Evolutionary conservation across 2,113 vertebrate genomes (phyloP).

Genomic region (Carettochelys insculpta): DNA sequence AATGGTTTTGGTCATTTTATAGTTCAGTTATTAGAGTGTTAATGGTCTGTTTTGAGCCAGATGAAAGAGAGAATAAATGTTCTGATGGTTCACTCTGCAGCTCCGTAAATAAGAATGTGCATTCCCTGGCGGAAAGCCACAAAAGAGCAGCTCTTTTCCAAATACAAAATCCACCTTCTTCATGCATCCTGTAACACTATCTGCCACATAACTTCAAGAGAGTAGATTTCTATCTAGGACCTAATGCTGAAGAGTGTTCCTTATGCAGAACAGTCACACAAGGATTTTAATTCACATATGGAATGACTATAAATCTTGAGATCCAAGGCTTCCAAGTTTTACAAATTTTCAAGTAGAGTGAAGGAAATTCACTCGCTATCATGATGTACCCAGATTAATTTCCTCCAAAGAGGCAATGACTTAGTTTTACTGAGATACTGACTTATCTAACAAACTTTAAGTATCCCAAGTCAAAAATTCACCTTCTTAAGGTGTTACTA

Average conservation of each 20-base stretch:
- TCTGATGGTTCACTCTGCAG: constrained; percentile 28
- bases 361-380: not conserved
- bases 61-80: constrained; percentile 20
- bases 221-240: not conserved
- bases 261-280: not conserved
- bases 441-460: not conserved
- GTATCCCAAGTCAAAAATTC: not conserved
- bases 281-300: not conserved
- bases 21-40: not conserved
- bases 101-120: constrained; percentile 5
- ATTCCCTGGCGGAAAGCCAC: constrained; percentile 1
- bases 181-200: not conserved
- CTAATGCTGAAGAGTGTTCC: not conserved
- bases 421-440: no score
- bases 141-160: not conserved
- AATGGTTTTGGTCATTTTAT: not conserved
- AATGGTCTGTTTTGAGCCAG: not conserved
- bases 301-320: not conserved
- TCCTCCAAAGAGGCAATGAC: not conserved
- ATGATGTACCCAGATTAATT: not conserved
- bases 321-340: not conserved
- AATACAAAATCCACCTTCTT: not conserved
- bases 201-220: not conserved
- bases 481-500: constrained; percentile 6
- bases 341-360: not conserved